Conservation (phyloP, 2,113 vertebrate species). For the Hucho hucho region DNA sequence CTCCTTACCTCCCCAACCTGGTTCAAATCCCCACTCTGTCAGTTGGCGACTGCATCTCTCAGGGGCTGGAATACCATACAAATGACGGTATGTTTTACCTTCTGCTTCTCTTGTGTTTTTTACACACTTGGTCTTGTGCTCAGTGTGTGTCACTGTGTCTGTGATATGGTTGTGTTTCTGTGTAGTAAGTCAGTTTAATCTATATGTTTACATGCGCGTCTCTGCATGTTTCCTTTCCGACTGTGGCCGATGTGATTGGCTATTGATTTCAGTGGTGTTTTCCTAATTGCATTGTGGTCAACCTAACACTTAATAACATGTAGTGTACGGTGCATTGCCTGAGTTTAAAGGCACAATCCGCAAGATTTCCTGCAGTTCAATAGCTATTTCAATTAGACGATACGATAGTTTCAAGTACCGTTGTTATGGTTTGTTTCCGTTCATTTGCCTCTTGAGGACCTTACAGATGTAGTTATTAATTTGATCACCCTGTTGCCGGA, state of each 20-base stretch:
- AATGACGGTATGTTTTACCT: constrained; percentile 45
- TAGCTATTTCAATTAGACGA: too few species aligned
- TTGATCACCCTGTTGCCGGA: too few species aligned
- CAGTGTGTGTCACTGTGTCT: neutral
- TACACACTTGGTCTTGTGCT: constrained; percentile 1
- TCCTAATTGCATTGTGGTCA: too few species aligned
- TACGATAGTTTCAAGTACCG: too few species aligned
- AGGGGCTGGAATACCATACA: constrained; percentile 29
- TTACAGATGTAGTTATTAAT: too few species aligned
- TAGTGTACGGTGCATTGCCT: too few species aligned
- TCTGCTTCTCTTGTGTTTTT: constrained; percentile 5
- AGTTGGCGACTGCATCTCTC: constrained; percentile 39
- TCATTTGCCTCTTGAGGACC: too few species aligned
- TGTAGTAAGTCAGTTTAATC: neutral
- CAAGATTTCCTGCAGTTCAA: too few species aligned
- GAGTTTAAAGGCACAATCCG: too few species aligned
- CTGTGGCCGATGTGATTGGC: neutral
- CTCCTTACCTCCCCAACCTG: constrained; percentile 40
- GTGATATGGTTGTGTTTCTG: neutral
- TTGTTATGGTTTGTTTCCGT: too few species aligned
- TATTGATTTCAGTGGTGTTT: neutral
- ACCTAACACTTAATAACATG: too few species aligned
- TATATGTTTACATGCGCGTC: neutral
- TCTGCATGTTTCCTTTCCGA: neutral
- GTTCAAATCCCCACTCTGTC: constrained; percentile 47